Base-by-base conservation (phyloP, 2,113 vertebrate genomes). In the Corydoras maculifer region DNA sequence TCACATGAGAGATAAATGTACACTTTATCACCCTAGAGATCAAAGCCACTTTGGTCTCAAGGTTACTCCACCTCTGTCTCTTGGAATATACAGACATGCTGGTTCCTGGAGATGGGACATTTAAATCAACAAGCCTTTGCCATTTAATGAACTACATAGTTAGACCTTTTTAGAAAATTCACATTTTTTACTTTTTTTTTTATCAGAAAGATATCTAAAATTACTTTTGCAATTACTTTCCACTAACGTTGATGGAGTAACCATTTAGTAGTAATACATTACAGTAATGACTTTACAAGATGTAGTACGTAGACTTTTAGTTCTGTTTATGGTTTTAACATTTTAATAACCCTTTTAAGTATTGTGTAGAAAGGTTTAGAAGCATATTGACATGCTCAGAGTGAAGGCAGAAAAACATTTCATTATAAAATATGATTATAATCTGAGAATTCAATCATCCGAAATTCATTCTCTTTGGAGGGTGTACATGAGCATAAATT, bases 31-130 rank as follows among this genome's bases (percentile, higher is more conserved):
- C 58, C 65, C 58, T 18, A 43, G 65, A 49, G 72, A 68, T 67
- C 64, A 66, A 61, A 73, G 64, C 58, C 5, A 15, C 70, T 68
- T 74, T 74, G 32, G 72, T 73, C 64, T 68, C 64, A 67, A 62
- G 72, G 65, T 62, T 57, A 55, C 58, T 11, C 49, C 30, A 7
- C 50, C 50, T 12, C 49, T 67, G 64, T 62, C 3, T 18, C 58
- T 32, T 55, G 31, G 13, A 15, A 43, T 48, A 55, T 30, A 55
- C 63, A 18, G 10, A 32, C 58, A 32, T 55, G 51, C 15, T 8
- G 25, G 49, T 29, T 58, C 65, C 58, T 68, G 65, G 32, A 53
- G 31, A 49, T 43, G 49, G 8, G 65, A 0, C 58, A 12, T 29
- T 73, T 66, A 35, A 53, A 67, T 32, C 3, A 2, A 53, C 29